Conservation (phyloP, 2,113 vertebrate genomes). For the Astur gentilis region DNA sequence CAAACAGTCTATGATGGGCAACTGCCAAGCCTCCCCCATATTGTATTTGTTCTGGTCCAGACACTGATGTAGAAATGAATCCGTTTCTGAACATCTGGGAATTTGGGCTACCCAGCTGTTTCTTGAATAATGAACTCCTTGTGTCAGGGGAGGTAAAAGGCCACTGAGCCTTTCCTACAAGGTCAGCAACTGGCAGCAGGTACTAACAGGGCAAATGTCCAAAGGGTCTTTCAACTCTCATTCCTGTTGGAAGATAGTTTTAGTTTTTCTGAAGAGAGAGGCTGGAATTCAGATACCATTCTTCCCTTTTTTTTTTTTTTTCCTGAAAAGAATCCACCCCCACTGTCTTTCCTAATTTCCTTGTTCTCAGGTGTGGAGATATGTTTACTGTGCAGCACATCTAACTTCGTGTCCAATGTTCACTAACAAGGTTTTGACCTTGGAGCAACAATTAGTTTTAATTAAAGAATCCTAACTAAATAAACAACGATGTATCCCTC, state of each 20-base stretch:
- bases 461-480: not conserved
- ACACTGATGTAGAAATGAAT: not conserved
- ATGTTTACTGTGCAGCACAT: not conserved
- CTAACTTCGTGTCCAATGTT: not conserved
- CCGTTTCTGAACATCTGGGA: not conserved
- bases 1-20: not conserved
- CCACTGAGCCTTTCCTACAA: not conserved
- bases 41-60: not conserved
- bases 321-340: not conserved
- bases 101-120: not conserved
- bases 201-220: not conserved
- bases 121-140: not conserved
- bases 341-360: not conserved
- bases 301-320: accelerated
- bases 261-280: not conserved
- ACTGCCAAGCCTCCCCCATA: not conserved
- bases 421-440: not conserved
- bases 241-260: not conserved
- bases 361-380: not conserved
- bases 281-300: not conserved
- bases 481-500: not conserved
- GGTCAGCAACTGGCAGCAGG: not conserved
- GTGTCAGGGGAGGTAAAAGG: not conserved
- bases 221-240: not conserved
- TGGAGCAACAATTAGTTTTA: not conserved